A percentile compares a stretch with the other conserved stretches of the same genome.
These are phyloP conservation scores for Noctuana brunneofusca DNA, from an alignment of 2,888 invertebrate genomes.

Conservation along the genomic window DNA sequence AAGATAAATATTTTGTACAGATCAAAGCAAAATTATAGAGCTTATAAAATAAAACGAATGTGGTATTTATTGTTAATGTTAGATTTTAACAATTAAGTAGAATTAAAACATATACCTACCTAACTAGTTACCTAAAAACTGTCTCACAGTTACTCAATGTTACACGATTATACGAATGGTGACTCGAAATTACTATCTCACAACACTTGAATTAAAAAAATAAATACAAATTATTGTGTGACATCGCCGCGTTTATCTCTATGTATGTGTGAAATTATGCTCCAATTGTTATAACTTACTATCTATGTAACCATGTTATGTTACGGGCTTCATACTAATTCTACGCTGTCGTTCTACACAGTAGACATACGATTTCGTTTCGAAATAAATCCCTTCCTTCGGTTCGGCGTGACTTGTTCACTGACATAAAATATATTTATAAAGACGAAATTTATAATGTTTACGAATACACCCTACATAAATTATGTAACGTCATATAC, in stretches of 20 bases:
- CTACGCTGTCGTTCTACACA: conserved; percentile 79
- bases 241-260: conserved; percentile 26
- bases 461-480: background rate
- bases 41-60: conserved; percentile 72
- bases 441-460: background rate
- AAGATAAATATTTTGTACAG: conserved; percentile 68
- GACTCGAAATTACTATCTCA: conserved; percentile 61
- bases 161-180: conserved; percentile 55
- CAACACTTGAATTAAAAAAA: conserved; percentile 60
- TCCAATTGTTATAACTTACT: conserved; percentile 35
- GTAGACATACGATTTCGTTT: conserved; percentile 81
- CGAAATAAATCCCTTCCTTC: conserved; percentile 71
- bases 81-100: conserved; percentile 68
- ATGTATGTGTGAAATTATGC: conserved; percentile 40
- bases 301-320: conserved; percentile 44
- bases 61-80: conserved; percentile 68
- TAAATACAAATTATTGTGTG: conserved; percentile 45
- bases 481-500: background rate
- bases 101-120: conserved; percentile 73
- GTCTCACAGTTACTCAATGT: conserved; percentile 67
- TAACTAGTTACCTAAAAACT: conserved; percentile 62
- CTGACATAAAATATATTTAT: background rate
- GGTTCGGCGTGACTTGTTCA: conserved; percentile 40
- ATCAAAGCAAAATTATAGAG: conserved; percentile 82
- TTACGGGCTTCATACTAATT: conserved; percentile 65